Evolutionary conservation across 2,797 vertebrate genomes (phyloP).

Genomic region (Cyclopterus lumpus): DNA sequence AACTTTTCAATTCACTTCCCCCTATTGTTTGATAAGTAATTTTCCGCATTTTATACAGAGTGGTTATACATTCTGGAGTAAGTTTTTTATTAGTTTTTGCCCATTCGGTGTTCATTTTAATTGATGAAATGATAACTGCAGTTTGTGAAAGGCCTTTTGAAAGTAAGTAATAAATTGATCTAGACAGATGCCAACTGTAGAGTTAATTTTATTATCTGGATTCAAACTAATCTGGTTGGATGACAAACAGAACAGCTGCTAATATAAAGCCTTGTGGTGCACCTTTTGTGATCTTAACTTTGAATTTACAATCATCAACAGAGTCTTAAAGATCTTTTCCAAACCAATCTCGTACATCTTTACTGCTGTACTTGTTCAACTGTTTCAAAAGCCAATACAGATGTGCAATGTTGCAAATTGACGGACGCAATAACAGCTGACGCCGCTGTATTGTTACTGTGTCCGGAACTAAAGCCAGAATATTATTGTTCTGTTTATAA

Average conservation of each 20-base stretch:
- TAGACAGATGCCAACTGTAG: neutral
- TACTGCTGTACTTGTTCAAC: neutral
- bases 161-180: neutral
- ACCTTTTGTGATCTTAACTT: neutral
- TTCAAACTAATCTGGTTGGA: neutral
- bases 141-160: neutral
- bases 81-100: neutral
- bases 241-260: neutral
- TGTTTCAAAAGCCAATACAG: neutral
- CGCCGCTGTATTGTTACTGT: neutral
- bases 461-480: neutral
- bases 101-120: neutral
- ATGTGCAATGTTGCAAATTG: neutral
- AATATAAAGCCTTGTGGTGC: neutral
- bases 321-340: neutral
- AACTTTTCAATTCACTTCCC: neutral
- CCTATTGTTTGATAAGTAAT: neutral
- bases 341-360: neutral
- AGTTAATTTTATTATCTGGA: neutral
- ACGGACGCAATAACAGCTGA: neutral
- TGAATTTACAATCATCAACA: neutral
- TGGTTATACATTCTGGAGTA: neutral
- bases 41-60: neutral
- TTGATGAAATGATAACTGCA: neutral
- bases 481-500: neutral